Conservation (phyloP, 2,113 vertebrate species). For the Oncorhynchus masou region DNA sequence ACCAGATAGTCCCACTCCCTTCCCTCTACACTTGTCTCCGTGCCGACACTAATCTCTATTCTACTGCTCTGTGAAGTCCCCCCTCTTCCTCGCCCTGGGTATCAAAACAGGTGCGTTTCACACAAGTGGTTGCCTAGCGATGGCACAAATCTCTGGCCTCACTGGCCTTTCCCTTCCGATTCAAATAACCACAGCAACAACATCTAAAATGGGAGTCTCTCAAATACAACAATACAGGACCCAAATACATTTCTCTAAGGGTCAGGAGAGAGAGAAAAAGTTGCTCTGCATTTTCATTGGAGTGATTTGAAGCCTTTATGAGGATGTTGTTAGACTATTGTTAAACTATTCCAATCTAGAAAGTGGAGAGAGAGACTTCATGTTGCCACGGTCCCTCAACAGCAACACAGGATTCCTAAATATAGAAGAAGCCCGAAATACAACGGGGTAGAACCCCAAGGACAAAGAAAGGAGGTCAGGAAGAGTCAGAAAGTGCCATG, state of each 20-base stretch:
- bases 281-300: neutral
- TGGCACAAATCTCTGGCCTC: conserved; percentile 9
- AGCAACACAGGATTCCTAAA: conserved; percentile 13
- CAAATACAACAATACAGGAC: neutral
- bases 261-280: neutral
- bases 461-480: conserved; percentile 11
- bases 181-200: conserved; percentile 18
- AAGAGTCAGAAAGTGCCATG: conserved; percentile 1
- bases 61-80: neutral
- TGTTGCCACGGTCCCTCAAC: neutral
- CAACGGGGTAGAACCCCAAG: conserved; percentile 1
- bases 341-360: no score
- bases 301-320: neutral
- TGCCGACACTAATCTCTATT: neutral
- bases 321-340: neutral
- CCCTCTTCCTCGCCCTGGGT: neutral
- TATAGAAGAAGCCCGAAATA: conserved; percentile 23
- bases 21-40: neutral
- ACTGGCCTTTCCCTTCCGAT: neutral
- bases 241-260: neutral
- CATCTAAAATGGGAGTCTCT: conserved; percentile 3
- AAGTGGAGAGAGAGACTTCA: neutral
- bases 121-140: conserved; percentile 12
- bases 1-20: neutral
- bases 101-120: conserved; percentile 31